phyloP scores from a whole-genome alignment of 2,797 vertebrate genomes.

The Acanthurus tractus region DNA sequence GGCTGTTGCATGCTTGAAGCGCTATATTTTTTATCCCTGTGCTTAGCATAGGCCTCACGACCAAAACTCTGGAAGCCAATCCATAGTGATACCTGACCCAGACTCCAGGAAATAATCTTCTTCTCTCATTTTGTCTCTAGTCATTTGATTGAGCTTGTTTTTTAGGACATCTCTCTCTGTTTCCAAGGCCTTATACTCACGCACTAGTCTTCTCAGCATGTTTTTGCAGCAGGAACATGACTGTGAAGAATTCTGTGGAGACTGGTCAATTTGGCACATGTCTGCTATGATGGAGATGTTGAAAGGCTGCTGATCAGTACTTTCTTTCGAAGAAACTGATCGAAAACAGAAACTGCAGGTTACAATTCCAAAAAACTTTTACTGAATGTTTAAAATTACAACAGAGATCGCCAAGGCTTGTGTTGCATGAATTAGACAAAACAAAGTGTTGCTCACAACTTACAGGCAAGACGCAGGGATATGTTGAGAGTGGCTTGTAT shows the following conservation, averaged over 20 bases:
- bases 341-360: neutral
- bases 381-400: neutral
- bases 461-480: constrained; percentile 55
- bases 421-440: neutral
- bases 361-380: neutral
- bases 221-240: constrained; percentile 31
- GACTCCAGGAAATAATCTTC: rapidly evolving
- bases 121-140: rapidly evolving
- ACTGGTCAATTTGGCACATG: constrained; percentile 15
- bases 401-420: neutral
- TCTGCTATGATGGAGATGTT: constrained; percentile 13
- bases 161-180: constrained; percentile 5
- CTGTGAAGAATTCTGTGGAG: constrained; percentile 3
- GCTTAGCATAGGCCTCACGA: no score
- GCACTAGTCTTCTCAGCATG: constrained; percentile 24
- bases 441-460: constrained; percentile 34
- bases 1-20: neutral
- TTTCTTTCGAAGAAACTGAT: constrained; percentile 40
- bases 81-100: constrained; percentile 43
- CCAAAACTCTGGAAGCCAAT: no score
- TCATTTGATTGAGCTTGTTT: neutral
- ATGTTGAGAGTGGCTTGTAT: constrained; percentile 62
- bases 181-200: neutral
- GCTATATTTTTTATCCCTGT: neutral
- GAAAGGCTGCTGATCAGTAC: constrained; percentile 20